Evolutionary conservation across 2,888 invertebrate genomes (phyloP), one percentile per base, ranked within the genome.

Genomic region (Hirtodrosophila trivittata): DNA sequence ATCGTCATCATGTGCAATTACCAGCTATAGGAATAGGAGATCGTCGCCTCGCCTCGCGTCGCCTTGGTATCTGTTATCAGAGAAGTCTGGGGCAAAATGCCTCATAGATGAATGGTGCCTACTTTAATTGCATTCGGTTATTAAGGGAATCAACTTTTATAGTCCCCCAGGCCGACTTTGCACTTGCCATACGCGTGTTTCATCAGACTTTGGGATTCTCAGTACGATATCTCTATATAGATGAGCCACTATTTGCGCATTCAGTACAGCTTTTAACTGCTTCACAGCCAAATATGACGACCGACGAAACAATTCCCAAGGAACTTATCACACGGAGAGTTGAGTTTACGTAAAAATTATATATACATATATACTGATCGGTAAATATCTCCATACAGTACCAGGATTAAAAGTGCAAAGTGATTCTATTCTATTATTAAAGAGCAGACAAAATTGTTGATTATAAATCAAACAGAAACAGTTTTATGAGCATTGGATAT

Each of bases 91-190:
- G 45, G n/a, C n/a, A n/a, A n/a, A 60, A 77, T 71, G 73, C 37
- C 51, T 71, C 54, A 63, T 71, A 77, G 65, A 78, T 76, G 83
- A 71, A 72, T 71, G 69, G 67, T 58, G 71, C 77, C 74, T 65
- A 66, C 71, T 71, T 78, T 78, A 78, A 82, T 78, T 70, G 74
- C 83, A 62, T 50, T 3, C 4, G 66, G 64, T 49, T 42, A 75
- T 76, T 57, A 82, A 76, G 66, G 71, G 83, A 65, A 78, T 74
- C 77, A 78, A 74, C 67, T 78, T 82, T 63, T 78, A 78, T 66
- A 7, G 56, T 28, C 33, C 60, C 13, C 28, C 39, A 75, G 77
- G 77, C 77, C 83, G 77, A 78, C 77, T 78, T 78, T 78, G 77
- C 77, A 78, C 77, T 78, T 80, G 71, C 16, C 77, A 38, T 78